Evolutionary conservation across 1,140 invertebrate genomes (phyloP).

Genomic region (Drosophila nasuta): DNA sequence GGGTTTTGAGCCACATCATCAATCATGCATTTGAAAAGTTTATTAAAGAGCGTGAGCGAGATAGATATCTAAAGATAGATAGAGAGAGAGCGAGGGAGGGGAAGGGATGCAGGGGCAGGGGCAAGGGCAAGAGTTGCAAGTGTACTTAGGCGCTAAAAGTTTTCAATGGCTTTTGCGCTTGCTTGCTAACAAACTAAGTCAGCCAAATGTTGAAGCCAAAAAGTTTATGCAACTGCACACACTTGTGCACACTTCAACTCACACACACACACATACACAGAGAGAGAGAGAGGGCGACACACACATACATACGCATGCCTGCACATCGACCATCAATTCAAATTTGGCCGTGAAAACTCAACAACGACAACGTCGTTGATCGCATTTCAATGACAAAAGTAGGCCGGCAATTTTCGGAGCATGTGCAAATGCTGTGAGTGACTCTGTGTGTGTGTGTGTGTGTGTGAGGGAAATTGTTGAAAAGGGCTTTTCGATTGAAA

Average conservation of each 20-base stretch:
- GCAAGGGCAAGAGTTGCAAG: slow-evolving; percentile 37
- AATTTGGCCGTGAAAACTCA: slow-evolving; percentile 54
- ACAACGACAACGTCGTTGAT: slow-evolving; percentile 29
- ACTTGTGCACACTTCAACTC: neutral
- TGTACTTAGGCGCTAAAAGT: slow-evolving; percentile 78
- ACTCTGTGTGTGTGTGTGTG: neutral
- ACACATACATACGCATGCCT: slow-evolving; percentile 11
- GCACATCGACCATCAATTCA: slow-evolving; percentile 33
- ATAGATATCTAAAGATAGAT: slow-evolving; percentile 3
- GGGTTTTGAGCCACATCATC: slow-evolving; percentile 65
- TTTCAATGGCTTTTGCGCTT: slow-evolving; percentile 74
- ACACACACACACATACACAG: slow-evolving; percentile 6
- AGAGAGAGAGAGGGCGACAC: neutral
- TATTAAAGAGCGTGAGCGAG: slow-evolving; percentile 56
- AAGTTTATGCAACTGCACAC: slow-evolving; percentile 43
- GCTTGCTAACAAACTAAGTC: slow-evolving; percentile 42
- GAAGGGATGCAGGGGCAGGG: neutral
- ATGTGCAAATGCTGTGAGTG: slow-evolving; percentile 13
- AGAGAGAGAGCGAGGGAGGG: neutral
- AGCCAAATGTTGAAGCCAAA: slow-evolving; percentile 50
- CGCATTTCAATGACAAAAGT: slow-evolving; percentile 58
- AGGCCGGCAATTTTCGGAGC: slow-evolving; percentile 25
- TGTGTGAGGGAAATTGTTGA: slow-evolving; percentile 4
- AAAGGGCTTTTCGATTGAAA: neutral
- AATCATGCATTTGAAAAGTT: slow-evolving; percentile 82